Conservation (phyloP, 2,888 invertebrate genomes). For the Nomada lathburiana region DNA sequence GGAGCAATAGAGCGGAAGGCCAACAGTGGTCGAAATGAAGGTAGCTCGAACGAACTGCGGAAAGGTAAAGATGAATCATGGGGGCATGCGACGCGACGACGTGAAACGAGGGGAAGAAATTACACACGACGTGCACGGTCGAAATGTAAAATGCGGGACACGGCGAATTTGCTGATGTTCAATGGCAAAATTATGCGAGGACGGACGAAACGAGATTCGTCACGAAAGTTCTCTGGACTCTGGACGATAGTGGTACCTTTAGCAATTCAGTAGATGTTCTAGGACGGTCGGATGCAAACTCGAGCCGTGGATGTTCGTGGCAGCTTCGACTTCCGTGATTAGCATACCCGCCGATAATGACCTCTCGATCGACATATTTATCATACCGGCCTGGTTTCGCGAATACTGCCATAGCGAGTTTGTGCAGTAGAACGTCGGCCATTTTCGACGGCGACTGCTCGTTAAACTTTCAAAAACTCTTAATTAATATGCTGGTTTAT, state of each 20-base stretch:
- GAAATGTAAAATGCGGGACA: slow-evolving; percentile 41
- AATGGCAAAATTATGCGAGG: slow-evolving; percentile 71
- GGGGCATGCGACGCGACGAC: slow-evolving; percentile 3
- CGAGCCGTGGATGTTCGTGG: slow-evolving; percentile 57
- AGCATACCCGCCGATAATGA: slow-evolving; percentile 67
- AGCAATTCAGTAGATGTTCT: slow-evolving; percentile 68
- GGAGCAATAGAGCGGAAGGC: slow-evolving; percentile 23
- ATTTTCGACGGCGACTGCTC: slow-evolving; percentile 20
- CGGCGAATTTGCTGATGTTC: slow-evolving; percentile 56
- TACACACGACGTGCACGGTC: slow-evolving; percentile 20
- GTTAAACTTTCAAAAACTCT: slow-evolving; percentile 14
- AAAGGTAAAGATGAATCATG: slow-evolving; percentile 1
- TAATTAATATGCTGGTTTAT: background rate
- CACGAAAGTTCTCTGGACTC: slow-evolving; percentile 66
- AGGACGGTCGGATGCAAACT: slow-evolving; percentile 62
- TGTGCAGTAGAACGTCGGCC: background rate
- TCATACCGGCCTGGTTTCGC: slow-evolving; percentile 38
- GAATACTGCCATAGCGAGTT: slow-evolving; percentile 5
- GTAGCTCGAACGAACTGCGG: background rate
- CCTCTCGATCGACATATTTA: slow-evolving; percentile 63
- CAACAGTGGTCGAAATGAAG: background rate
- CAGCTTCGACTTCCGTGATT: slow-evolving; percentile 61
- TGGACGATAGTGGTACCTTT: slow-evolving; percentile 54
- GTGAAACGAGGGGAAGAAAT: slow-evolving; percentile 34
- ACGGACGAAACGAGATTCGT: slow-evolving; percentile 70